Conservation (phyloP, 1,140 invertebrate species). For the Aphaenogaster floridana region DNA sequence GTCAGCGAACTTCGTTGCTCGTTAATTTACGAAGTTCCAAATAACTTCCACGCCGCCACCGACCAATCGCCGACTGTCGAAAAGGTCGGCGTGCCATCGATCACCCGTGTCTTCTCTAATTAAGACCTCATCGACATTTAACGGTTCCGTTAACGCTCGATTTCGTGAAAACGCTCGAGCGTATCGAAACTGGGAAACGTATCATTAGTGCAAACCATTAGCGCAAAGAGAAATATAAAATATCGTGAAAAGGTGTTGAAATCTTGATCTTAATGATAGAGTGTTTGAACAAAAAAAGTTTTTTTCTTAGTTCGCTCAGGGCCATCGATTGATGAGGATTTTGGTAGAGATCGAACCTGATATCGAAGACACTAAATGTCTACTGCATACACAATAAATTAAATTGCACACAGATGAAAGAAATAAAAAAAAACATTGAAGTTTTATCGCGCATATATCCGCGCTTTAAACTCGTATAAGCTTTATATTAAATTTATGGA, state of each 20-base stretch:
- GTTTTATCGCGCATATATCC: neutral
- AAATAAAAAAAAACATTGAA: neutral
- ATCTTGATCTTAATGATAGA: neutral
- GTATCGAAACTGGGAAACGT: neutral
- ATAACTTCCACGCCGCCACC: neutral
- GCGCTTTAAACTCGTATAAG: neutral
- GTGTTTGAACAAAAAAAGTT: neutral
- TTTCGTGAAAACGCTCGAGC: neutral
- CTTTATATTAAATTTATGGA: neutral
- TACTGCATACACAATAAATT: neutral
- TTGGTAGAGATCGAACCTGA: neutral
- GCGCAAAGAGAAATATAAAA: neutral
- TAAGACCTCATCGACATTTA: constrained; percentile 8
- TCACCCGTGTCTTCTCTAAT: neutral
- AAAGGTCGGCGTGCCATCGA: constrained; percentile 6
- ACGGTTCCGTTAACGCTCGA: neutral
- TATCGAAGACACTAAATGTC: neutral
- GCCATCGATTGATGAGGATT: neutral
- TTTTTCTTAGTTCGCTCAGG: neutral
- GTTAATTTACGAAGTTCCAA: constrained; percentile 49
- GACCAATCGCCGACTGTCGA: neutral
- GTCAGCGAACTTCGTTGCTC: constrained; percentile 28
- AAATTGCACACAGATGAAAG: neutral
- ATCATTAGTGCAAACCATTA: neutral
- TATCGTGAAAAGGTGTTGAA: neutral